phyloP scores from a whole-genome alignment of 1,140 invertebrate species.

The Brachionus sp. region DNA sequence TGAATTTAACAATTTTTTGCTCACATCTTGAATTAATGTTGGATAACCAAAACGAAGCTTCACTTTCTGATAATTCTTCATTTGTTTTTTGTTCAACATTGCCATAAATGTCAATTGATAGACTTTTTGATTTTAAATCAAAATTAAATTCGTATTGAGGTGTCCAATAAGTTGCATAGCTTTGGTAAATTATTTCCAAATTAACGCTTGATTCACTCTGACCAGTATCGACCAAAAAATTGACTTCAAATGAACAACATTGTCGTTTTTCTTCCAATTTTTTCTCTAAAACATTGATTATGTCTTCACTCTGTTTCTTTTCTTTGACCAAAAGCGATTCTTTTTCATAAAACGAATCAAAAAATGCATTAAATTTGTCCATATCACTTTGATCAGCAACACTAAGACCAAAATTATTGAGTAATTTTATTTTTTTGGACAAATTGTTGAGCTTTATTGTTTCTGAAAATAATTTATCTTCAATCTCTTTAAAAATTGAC shows the following conservation, averaged over 20 bases:
- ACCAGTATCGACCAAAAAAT: background rate
- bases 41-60: background rate
- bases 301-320: background rate
- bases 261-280: background rate
- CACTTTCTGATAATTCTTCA: background rate
- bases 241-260: background rate
- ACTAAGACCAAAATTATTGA: background rate
- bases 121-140: background rate
- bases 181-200: background rate
- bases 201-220: background rate
- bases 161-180: background rate
- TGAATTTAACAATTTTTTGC: background rate
- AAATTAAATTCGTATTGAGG: conserved; percentile 1
- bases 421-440: background rate
- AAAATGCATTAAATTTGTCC: background rate
- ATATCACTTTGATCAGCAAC: background rate
- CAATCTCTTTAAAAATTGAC: background rate
- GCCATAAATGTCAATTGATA: background rate
- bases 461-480: background rate
- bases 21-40: background rate
- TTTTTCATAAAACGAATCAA: background rate
- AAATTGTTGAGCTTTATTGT: background rate
- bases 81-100: background rate
- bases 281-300: background rate
- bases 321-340: background rate